phyloP scores from a whole-genome alignment of 2,113 vertebrate genomes.

The Dendrocopos noguchii region DNA sequence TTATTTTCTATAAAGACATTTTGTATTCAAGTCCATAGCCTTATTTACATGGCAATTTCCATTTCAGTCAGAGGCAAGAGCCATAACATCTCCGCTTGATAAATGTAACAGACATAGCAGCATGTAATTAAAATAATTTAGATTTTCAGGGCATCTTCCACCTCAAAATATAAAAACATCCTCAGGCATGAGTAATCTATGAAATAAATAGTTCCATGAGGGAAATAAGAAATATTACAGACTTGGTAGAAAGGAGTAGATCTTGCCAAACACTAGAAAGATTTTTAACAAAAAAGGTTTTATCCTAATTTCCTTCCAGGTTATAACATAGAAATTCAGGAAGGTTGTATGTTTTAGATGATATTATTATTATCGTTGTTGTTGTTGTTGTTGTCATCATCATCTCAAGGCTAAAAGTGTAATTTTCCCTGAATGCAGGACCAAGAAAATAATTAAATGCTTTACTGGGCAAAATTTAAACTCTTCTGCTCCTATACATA shows the following conservation, averaged over 20 bases:
- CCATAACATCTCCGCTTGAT: neutral
- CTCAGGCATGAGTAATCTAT: neutral
- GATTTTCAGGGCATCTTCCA: neutral
- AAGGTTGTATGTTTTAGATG: neutral
- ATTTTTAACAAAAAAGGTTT: neutral
- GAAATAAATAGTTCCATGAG: neutral
- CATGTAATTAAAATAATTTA: neutral
- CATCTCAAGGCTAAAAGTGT: neutral
- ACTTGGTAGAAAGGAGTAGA: neutral
- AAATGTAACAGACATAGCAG: neutral
- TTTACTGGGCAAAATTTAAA: neutral
- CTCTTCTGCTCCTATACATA: neutral
- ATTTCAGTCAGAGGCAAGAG: neutral
- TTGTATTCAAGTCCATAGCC: neutral
- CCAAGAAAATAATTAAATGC: neutral
- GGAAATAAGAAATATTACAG: neutral
- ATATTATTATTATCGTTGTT: too few species aligned
- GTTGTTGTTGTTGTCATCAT: neutral
- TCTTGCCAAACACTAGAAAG: neutral
- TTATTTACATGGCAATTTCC: neutral
- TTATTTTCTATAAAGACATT: neutral
- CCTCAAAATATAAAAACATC: neutral
- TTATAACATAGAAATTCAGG: neutral
- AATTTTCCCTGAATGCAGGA: neutral
- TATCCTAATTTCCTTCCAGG: neutral